These are phyloP conservation scores for Diaprepes abbreviatus DNA, from an alignment of 2,888 invertebrate genomes.

Conservation along the genomic window DNA sequence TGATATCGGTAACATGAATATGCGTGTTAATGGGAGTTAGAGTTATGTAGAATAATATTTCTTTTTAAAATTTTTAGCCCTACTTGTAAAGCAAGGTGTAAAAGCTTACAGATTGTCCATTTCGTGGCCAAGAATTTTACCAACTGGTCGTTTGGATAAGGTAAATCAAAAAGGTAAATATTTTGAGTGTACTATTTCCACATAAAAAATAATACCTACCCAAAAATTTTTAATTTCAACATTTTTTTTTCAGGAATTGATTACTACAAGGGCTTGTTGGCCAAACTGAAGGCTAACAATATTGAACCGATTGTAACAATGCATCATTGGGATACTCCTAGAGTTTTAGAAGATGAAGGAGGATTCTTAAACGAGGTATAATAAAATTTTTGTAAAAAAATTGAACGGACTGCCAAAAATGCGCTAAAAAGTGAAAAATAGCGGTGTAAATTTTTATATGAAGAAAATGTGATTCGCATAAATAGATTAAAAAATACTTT, in stretches of 20 bases:
- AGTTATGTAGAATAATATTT: too few species aligned
- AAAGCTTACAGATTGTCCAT: conserved; percentile 73
- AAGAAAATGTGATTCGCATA: too few species aligned
- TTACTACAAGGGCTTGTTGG: conserved; percentile 74
- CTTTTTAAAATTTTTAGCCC: conserved; percentile 63
- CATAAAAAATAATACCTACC: too few species aligned
- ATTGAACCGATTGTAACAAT: too few species aligned
- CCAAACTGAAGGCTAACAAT: conserved; percentile 70
- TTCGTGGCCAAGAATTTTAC: conserved; percentile 77
- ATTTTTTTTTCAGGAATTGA: conserved; percentile 61
- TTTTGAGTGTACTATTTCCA: too few species aligned
- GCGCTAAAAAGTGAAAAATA: too few species aligned
- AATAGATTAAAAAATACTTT: too few species aligned
- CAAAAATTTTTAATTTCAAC: too few species aligned
- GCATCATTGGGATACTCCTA: conserved; percentile 72
- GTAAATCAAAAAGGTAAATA: conserved; percentile 71
- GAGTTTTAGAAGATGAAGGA: conserved; percentile 65
- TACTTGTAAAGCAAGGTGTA: conserved; percentile 70
- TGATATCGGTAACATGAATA: conserved; percentile 71
- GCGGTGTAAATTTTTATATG: too few species aligned
- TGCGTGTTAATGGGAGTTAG: too few species aligned
- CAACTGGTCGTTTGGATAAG: conserved; percentile 66
- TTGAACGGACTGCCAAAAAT: too few species aligned
- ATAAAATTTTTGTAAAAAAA: too few species aligned
- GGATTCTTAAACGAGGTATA: conserved; percentile 67